Percentiles rank a stretch among this genome's conserved stretches.
Conservation (phyloP, 2,113 vertebrate genomes). For the Isichthys henryi region DNA sequence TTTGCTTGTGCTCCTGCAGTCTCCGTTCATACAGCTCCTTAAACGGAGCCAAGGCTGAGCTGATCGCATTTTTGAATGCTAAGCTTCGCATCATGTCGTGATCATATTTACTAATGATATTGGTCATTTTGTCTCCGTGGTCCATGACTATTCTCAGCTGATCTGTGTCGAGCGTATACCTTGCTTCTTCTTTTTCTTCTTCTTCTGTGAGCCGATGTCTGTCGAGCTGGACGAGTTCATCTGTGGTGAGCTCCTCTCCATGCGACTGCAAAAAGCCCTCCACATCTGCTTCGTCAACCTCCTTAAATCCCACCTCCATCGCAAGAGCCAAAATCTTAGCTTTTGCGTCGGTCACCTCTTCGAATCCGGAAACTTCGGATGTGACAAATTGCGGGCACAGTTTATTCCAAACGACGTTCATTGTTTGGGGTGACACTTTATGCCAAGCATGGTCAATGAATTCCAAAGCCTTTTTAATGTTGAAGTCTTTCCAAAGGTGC, state of each 20-base stretch:
- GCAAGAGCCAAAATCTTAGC: neutral
- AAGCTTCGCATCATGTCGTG: neutral
- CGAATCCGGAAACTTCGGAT: neutral
- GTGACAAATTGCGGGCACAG: neutral
- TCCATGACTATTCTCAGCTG: neutral
- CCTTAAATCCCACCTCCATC: neutral
- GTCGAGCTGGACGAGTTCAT: neutral
- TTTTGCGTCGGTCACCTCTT: neutral
- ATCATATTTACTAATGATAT: neutral
- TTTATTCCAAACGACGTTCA: neutral
- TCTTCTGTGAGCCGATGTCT: neutral
- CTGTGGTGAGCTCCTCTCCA: neutral
- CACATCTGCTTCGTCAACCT: neutral
- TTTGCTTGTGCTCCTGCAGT: neutral
- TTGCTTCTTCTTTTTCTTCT: neutral
- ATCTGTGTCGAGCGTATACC: neutral
- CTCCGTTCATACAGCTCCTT: neutral
- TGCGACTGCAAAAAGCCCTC: neutral
- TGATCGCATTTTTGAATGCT: neutral
- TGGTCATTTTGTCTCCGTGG: neutral
- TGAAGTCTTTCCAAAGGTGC: neutral
- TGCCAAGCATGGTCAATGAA: neutral
- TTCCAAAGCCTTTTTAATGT: neutral
- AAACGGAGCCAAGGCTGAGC: neutral
- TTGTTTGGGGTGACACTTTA: neutral